Percentiles rank a stretch among this genome's conserved stretches.
Conservation (phyloP, 2,888 invertebrate species). For the Andricus curvator region DNA sequence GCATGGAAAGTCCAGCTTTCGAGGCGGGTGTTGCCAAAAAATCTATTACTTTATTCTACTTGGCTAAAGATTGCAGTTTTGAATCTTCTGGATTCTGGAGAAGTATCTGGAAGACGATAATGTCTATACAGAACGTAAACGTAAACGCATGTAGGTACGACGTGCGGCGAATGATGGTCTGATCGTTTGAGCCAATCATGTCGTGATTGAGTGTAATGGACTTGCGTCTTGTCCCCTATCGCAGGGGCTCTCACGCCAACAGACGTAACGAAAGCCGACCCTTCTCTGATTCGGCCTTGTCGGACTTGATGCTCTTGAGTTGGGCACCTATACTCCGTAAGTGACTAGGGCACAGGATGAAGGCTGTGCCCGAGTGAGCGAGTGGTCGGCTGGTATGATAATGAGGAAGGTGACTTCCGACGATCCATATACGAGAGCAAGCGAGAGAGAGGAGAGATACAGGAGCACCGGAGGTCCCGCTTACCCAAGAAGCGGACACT, state of each 20-base stretch:
- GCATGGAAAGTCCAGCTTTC: too few relatives aligned
- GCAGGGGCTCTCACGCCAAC: constrained; percentile 73
- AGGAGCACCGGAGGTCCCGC: constrained; percentile 57
- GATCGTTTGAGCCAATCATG: constrained; percentile 78
- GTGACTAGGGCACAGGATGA: constrained; percentile 77
- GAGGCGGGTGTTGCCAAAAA: too few relatives aligned
- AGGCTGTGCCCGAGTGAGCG: constrained; percentile 75
- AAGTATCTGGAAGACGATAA: constrained; percentile 49
- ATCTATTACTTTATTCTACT: too few relatives aligned
- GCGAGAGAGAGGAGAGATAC: constrained; percentile 58
- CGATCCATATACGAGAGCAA: constrained; percentile 71
- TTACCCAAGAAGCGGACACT: constrained; percentile 76
- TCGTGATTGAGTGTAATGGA: constrained; percentile 78
- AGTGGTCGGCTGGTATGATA: constrained; percentile 76
- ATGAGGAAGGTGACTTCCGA: constrained; percentile 79
- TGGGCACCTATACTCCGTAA: constrained; percentile 72
- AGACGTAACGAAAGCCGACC: constrained; percentile 49
- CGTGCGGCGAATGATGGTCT: constrained; percentile 73
- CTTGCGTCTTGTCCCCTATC: constrained; percentile 78
- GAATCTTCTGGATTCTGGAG: constrained; percentile 7
- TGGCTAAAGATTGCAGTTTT: too few relatives aligned
- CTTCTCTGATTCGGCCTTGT: constrained; percentile 57
- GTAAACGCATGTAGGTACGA: constrained; percentile 64
- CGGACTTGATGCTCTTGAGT: constrained; percentile 64
- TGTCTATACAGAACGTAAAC: constrained; percentile 63